Evolutionary conservation across 2,113 vertebrate genomes (phyloP).

Genomic region (Tretioscincus oriximinensis): DNA sequence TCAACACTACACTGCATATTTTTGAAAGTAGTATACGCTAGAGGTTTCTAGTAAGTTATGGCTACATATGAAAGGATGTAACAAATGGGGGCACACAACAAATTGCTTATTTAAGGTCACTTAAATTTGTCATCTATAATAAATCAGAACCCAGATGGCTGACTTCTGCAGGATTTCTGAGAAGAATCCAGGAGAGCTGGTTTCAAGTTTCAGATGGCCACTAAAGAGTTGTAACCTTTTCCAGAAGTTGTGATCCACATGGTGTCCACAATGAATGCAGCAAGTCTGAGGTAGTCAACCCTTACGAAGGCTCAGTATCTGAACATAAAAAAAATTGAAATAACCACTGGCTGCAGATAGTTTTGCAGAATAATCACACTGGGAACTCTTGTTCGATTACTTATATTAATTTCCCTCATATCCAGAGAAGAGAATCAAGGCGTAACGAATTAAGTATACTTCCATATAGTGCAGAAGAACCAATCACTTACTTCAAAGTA

Average conservation of each 20-base stretch:
- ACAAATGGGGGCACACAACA: constrained; percentile 75
- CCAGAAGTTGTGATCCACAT: constrained; percentile 83
- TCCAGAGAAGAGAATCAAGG: constrained; percentile 73
- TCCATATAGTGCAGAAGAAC: constrained; percentile 70
- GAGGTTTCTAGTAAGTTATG: constrained; percentile 76
- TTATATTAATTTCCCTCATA: constrained; percentile 70
- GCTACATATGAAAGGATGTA: constrained; percentile 73
- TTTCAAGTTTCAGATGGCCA: constrained; percentile 81
- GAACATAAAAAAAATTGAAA: constrained; percentile 82
- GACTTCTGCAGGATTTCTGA: constrained; percentile 78
- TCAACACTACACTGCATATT: constrained; percentile 67
- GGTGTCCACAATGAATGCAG: constrained; percentile 85
- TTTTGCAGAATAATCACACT: constrained; percentile 70
- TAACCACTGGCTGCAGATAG: constrained; percentile 76
- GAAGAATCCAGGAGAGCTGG: constrained; percentile 80
- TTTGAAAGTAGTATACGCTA: constrained; percentile 68
- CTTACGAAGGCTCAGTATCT: constrained; percentile 82
- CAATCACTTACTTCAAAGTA: constrained; percentile 63
- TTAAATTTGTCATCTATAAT: constrained; percentile 85
- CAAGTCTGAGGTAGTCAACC: constrained; percentile 90
- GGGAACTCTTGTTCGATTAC: constrained; percentile 68
- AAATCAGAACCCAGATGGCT: constrained; percentile 82
- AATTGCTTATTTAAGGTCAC: constrained; percentile 91
- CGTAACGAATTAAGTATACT: constrained; percentile 66
- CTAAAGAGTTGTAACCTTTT: constrained; percentile 77